Conservation (phyloP, 1,140 invertebrate species). For the Eumaeus atala region DNA sequence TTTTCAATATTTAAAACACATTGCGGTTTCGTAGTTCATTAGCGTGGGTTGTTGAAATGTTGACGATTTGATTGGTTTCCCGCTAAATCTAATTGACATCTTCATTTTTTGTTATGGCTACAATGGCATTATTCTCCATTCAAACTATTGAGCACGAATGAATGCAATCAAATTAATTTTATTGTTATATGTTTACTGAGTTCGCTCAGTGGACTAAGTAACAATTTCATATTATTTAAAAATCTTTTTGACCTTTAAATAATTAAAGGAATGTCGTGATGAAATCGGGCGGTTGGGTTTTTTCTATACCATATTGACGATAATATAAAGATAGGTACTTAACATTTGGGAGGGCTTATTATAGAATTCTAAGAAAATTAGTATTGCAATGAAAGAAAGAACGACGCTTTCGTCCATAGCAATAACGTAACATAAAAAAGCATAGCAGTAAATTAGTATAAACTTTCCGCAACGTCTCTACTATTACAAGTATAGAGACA, state of each 20-base stretch:
- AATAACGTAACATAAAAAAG: no score
- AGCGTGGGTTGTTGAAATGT: conserved; percentile 8
- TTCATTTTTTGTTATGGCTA: conserved; percentile 24
- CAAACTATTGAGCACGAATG: conserved; percentile 18
- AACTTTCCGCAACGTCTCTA: no score
- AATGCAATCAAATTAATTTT: conserved; percentile 32
- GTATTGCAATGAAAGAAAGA: no score
- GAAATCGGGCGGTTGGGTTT: neutral
- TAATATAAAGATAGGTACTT: neutral
- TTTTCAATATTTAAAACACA: conserved; percentile 7
- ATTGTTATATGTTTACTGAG: conserved; percentile 17
- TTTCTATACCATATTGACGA: no score
- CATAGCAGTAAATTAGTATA: no score
- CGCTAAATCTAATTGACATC: conserved; percentile 27
- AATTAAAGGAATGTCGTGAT: conserved; percentile 1
- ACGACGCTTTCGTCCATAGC: no score
- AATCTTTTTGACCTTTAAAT: conserved; percentile 5
- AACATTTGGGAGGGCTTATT: no score
- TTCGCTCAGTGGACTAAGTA: conserved; percentile 2
- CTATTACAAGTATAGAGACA: no score
- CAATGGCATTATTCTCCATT: conserved; percentile 21
- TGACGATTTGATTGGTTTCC: conserved; percentile 20
- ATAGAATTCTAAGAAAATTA: no score
- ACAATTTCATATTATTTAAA: neutral
- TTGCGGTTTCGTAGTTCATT: conserved; percentile 1